Base-by-base conservation (phyloP, 2,888 invertebrate species). In the Calliopum simillimum region DNA sequence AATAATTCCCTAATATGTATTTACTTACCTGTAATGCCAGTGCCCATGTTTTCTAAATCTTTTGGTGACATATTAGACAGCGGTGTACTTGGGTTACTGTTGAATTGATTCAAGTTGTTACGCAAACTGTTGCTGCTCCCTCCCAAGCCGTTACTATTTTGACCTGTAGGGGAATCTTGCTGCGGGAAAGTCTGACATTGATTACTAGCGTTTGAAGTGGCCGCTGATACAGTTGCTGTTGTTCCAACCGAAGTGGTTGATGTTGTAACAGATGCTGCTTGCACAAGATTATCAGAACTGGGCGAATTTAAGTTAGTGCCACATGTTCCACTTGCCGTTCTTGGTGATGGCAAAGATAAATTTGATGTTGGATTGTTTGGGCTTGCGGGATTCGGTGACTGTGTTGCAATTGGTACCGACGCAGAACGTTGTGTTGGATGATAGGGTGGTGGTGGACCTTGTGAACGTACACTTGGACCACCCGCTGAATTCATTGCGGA, bases 361-460 rank as follows among this genome's bases (percentile, higher is more conserved):
- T 92, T 91, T 71, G 91, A 91, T 66, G 91, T 91, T 58, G 91
- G 90, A 81, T 92, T 92, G 76, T 91, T 91, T 2, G 92, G 92
- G 75, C 92, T 92, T 58, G 90, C 88, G 1, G 93, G 92, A 84
- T 90, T 92, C 13, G 92, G 92, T 79, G 92, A 92, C 80, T 92
- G 91, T 78, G 91, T 89, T 49, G 92, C 91, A 75, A 92, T 92
- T 55, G 92, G 92, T 74, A 92, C 92, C 77, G 92, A 92, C 46
- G 92, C 91, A 68, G 92, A 92, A 72, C 92, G 88, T 69, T 91
- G 91, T 25, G 92, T 91, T 81, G 91, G 92, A 84, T 93, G 92
- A 49, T 93, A 93, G 14, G 93, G 93, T 21, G 93, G 93, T 19
- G 93, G 93, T n/a, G 93, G 93, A 5, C 93, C 93, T 85, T 92